Conservation (phyloP, 2,888 invertebrate species). For the Rhingia rostrata region DNA sequence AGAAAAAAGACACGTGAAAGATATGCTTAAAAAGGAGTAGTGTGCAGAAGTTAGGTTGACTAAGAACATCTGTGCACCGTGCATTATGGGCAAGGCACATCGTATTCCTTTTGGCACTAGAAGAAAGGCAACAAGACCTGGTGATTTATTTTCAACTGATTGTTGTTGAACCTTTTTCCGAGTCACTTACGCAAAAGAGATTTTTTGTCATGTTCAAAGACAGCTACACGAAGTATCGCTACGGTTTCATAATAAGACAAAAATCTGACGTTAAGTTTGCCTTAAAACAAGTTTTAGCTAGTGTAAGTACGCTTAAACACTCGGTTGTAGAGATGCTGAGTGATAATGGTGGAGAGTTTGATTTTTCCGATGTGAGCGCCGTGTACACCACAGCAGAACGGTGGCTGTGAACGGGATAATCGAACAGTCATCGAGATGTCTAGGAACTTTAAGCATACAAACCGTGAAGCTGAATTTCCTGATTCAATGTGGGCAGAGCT, state of each 20-base stretch:
- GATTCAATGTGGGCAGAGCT: too few species aligned
- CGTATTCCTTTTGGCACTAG: slow-evolving; percentile 41
- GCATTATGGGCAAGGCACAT: slow-evolving; percentile 15
- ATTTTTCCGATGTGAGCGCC: background rate
- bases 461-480: slow-evolving; percentile 49
- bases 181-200: slow-evolving; percentile 37
- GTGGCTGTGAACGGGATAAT: background rate
- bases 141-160: slow-evolving; percentile 47
- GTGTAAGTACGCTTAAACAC: background rate
- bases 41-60: background rate
- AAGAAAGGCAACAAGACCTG: slow-evolving; percentile 28
- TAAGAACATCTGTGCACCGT: background rate
- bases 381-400: background rate
- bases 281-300: background rate
- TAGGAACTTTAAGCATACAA: slow-evolving; percentile 45
- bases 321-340: background rate
- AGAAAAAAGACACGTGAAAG: background rate
- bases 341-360: background rate
- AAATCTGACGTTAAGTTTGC: background rate
- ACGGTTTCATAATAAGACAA: background rate
- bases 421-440: slow-evolving; percentile 48
- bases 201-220: background rate
- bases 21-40: too few species aligned
- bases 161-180: slow-evolving; percentile 38
- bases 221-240: background rate